phyloP scores from a whole-genome alignment of 2,113 vertebrate species.

The Tragelaphus imberbis region DNA sequence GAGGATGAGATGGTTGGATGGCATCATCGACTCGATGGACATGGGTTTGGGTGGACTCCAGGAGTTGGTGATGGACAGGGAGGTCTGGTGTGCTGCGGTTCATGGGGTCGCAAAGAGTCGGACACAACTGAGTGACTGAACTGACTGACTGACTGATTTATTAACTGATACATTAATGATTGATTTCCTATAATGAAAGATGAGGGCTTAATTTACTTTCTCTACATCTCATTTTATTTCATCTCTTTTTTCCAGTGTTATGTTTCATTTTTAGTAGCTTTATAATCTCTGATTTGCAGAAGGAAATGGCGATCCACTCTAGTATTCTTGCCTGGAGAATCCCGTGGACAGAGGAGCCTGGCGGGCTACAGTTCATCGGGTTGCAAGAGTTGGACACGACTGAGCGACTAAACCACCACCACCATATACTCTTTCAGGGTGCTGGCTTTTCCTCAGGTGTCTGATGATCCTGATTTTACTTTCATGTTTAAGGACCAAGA shows the following conservation, averaged over 20 bases:
- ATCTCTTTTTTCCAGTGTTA: neutral
- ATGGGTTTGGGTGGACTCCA: no score
- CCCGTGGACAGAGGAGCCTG: neutral
- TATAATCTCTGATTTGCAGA: neutral
- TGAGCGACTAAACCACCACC: neutral
- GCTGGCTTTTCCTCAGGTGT: neutral
- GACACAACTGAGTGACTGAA: no score
- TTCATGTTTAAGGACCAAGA: neutral
- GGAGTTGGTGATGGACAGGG: no score
- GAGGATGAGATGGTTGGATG: no score
- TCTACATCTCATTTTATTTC: neutral
- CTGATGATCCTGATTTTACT: neutral
- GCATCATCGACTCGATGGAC: no score
- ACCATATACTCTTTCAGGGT: neutral
- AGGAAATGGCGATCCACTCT: neutral
- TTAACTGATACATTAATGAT: neutral
- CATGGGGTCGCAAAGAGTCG: no score
- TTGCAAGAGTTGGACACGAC: fast-evolving
- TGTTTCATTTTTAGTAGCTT: neutral
- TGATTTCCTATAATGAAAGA: neutral
- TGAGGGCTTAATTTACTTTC: neutral
- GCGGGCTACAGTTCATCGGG: neutral
- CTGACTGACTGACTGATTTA: neutral
- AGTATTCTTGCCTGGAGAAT: neutral
- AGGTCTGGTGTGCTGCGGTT: fast-evolving